Percentiles rank a stretch among this genome's conserved stretches.
These are phyloP conservation scores for Ferrisia virgata DNA, from an alignment of 2,888 invertebrate genomes.

Conservation along the genomic window DNA sequence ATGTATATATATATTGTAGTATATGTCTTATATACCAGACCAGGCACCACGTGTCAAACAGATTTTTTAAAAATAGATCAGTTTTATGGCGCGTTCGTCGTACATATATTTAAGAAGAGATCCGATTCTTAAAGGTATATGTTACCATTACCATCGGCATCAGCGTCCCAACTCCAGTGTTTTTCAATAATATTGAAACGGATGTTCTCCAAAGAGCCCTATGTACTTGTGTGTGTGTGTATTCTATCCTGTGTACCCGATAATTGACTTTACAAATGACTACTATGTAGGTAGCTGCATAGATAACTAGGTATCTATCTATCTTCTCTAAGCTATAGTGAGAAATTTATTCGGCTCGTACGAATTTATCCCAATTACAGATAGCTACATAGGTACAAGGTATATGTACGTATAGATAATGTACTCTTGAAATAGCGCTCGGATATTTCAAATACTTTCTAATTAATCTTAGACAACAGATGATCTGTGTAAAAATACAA, in stretches of 20 bases:
- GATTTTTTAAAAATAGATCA: constrained; percentile 20
- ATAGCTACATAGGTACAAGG: not conserved
- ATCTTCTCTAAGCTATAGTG: not conserved
- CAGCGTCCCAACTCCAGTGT: too few species aligned
- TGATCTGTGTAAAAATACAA: not conserved
- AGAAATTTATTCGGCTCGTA: not conserved
- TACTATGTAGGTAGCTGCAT: too few species aligned
- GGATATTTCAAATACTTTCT: constrained; percentile 11
- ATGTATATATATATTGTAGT: too few species aligned
- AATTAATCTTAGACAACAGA: not conserved
- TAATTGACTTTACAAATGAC: not conserved
- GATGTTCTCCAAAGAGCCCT: not conserved
- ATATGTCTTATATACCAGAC: too few species aligned
- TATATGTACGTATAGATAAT: too few species aligned
- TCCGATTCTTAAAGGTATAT: not conserved
- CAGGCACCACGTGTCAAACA: constrained; percentile 8
- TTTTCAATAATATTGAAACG: not conserved
- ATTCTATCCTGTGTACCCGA: not conserved
- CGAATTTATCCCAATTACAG: not conserved
- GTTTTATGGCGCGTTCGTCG: not conserved
- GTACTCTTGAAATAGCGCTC: not conserved
- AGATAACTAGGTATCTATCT: too few species aligned
- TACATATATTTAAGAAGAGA: not conserved
- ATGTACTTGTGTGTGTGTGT: too few species aligned
- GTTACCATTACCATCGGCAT: too few species aligned